Base-by-base conservation (phyloP, 2,888 invertebrate genomes). In the Cephus nigrinus region DNA sequence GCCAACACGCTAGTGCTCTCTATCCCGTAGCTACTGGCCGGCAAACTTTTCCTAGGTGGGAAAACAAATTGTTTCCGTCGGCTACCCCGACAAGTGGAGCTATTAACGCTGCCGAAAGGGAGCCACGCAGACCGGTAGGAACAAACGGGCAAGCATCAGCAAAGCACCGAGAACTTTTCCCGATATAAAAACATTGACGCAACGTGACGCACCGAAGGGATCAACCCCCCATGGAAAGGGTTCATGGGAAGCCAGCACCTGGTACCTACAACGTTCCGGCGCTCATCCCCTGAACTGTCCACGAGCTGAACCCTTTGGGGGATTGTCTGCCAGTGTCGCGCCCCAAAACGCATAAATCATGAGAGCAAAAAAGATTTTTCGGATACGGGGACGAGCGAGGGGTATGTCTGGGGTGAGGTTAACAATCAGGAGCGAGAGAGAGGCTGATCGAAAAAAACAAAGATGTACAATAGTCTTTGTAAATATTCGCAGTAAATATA, bases 341-440 rank as follows among this genome's bases (percentile, higher is more conserved):
- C 73, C 68, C 75, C 75, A 34, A 31, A 33, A 75, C 75, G 78
- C 78, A 78, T 78, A 78, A 78, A 78, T 78, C 78, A 78, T 75
- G 75, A 78, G 75, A 75, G 72, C 71, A 72, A 75, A 72, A 75
- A 75, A 78, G 75, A 78, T 77, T 75, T 71, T 36, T 55, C 36
- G 71, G 68, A 32, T 71, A 31, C 32, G 15, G 12, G 12, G 12
- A 11, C 12, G 9, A 30, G n/a, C 23, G 55, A 32, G 9, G 55
- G 9, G 23, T 9, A 23, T 15, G 40, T 5, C 55, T 15, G 55
- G 9, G 9, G 23, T 23, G 9, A 55, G 55, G 23, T 55, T 55
- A 55, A 55, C 23, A 55, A 23, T 55, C 15, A 55, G 23, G 9
- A 23, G 55, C 55, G 55, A 23, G 5, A 55, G 9, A 55, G 23